These are phyloP conservation scores for Fukomys damarensis DNA, from an alignment of 2,113 vertebrate genomes.

Conservation along the genomic window DNA sequence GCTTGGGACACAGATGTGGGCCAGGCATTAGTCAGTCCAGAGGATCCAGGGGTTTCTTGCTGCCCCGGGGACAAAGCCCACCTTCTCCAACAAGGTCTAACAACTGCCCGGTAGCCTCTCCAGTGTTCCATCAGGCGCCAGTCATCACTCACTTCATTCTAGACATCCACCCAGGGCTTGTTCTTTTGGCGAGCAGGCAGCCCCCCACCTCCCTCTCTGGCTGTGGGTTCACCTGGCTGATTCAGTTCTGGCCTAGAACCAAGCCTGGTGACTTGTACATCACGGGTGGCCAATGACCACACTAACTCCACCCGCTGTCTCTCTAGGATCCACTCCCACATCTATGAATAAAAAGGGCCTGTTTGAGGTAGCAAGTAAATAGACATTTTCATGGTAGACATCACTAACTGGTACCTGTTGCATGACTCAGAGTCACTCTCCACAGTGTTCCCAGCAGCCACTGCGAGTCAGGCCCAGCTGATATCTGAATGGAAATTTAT, in stretches of 20 bases:
- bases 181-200: background rate
- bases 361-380: background rate
- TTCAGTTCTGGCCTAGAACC: background rate
- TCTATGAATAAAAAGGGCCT: background rate
- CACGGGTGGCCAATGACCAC: background rate
- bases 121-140: background rate
- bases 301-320: background rate
- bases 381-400: background rate
- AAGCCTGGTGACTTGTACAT: background rate
- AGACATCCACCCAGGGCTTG: background rate
- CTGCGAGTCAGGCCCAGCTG: background rate
- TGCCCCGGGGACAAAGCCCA: background rate
- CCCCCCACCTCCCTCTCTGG: background rate
- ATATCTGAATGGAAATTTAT: background rate
- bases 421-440: background rate
- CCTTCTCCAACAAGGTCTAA: background rate
- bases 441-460: background rate
- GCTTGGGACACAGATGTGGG: background rate
- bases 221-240: background rate
- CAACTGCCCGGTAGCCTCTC: background rate
- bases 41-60: background rate
- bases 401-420: background rate
- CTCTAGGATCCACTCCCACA: background rate
- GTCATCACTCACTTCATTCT: background rate
- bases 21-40: background rate